phyloP scores from a whole-genome alignment of 1,140 invertebrate genomes.

The Vollenhovia emeryi region DNA sequence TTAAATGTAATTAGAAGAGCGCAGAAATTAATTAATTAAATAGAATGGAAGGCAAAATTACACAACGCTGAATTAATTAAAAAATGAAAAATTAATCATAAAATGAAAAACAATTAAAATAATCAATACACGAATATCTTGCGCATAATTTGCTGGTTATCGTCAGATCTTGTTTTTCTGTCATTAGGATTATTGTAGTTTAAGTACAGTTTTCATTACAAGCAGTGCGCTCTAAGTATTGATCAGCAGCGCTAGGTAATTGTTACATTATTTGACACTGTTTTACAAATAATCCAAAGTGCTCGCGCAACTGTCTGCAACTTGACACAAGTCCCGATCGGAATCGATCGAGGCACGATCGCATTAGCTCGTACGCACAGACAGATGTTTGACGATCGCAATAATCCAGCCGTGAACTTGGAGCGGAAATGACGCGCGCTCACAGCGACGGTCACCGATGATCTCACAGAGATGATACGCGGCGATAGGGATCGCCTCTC shows the following conservation, averaged over 20 bases:
- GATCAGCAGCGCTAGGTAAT: not conserved
- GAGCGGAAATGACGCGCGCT: slow-evolving; percentile 75
- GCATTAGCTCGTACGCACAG: slow-evolving; percentile 21
- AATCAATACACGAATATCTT: not conserved
- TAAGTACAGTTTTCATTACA: not conserved
- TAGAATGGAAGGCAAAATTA: not conserved
- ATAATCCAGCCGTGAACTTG: slow-evolving; percentile 40
- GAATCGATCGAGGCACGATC: slow-evolving; percentile 29
- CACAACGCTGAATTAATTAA: not conserved
- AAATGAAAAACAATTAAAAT: not conserved
- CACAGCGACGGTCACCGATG: slow-evolving; percentile 74
- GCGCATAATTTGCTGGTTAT: not conserved
- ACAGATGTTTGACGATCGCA: slow-evolving; percentile 48
- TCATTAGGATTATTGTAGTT: not conserved
- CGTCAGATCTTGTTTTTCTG: not conserved
- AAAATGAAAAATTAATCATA: not conserved
- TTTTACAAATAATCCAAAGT: not conserved
- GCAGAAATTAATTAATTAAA: not conserved
- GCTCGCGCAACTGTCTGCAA: not conserved
- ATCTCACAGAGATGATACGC: slow-evolving; percentile 78
- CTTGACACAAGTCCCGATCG: slow-evolving; percentile 8
- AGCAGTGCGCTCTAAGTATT: not conserved
- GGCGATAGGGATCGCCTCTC: slow-evolving; percentile 72
- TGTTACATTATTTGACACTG: not conserved
- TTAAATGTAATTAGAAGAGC: not conserved